Evolutionary conservation across 2,888 invertebrate genomes (phyloP).

Genomic region (Hyles lineata): DNA sequence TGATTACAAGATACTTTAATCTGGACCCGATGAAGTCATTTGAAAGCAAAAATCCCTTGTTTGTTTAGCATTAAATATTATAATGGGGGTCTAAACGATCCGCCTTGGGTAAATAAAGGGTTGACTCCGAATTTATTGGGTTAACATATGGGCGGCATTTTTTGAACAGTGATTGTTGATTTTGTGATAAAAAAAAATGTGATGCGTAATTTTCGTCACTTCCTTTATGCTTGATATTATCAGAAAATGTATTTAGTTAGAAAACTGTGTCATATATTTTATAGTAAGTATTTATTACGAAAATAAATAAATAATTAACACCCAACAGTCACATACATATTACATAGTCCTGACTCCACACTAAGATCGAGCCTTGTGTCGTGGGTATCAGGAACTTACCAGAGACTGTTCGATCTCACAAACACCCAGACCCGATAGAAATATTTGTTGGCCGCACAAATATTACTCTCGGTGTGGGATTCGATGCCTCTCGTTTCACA

Average conservation of each 20-base stretch:
- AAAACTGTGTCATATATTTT: too few relatives aligned
- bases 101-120: slow-evolving; percentile 77
- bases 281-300: too few relatives aligned
- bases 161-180: slow-evolving; percentile 55
- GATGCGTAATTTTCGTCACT: slow-evolving; percentile 21
- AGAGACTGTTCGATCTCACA: too few relatives aligned
- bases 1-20: slow-evolving; percentile 35
- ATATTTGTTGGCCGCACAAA: too few relatives aligned
- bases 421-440: too few relatives aligned
- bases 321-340: too few relatives aligned
- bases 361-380: too few relatives aligned
- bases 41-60: slow-evolving; percentile 71
- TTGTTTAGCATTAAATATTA: slow-evolving; percentile 83
- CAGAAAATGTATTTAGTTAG: not conserved
- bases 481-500: too few relatives aligned
- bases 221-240: not conserved
- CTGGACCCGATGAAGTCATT: slow-evolving; percentile 71
- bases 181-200: slow-evolving; percentile 1
- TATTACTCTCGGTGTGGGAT: too few relatives aligned
- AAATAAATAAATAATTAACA: too few relatives aligned
- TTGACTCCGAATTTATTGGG: slow-evolving; percentile 71
- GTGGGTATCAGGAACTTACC: too few relatives aligned
- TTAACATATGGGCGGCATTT: slow-evolving; percentile 63
- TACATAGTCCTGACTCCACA: too few relatives aligned
- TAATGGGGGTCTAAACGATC: slow-evolving; percentile 77